Evolutionary conservation across 1,140 invertebrate genomes (phyloP).

Genomic region (Eciton burchellii): DNA sequence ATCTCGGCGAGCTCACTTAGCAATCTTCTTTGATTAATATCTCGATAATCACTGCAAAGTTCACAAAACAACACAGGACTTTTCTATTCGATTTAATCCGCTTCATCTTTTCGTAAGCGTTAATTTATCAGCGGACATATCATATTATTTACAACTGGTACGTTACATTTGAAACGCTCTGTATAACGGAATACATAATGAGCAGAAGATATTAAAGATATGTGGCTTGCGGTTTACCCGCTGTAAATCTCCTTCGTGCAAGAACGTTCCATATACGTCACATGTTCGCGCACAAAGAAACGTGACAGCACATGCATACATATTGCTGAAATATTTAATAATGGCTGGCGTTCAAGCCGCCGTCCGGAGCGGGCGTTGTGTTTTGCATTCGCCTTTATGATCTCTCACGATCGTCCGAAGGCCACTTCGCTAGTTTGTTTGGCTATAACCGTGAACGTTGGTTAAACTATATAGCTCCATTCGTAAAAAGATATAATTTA

Average conservation of each 20-base stretch:
- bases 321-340: slow-evolving; percentile 56
- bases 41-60: too few species aligned
- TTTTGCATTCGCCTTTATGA: slow-evolving; percentile 29
- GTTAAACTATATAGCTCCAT: slow-evolving; percentile 67
- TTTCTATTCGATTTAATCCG: background rate
- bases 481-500: slow-evolving; percentile 62
- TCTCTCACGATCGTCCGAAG: slow-evolving; percentile 32
- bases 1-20: too few species aligned
- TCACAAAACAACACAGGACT: too few species aligned
- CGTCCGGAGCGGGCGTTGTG: background rate
- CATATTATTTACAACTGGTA: too few species aligned
- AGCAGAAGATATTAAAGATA: background rate
- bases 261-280: background rate
- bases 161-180: too few species aligned
- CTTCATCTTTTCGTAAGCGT: background rate
- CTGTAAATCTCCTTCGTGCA: background rate
- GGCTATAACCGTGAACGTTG: slow-evolving; percentile 47
- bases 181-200: background rate
- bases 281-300: slow-evolving; percentile 9
- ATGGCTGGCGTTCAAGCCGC: background rate
- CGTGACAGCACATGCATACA: background rate
- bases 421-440: slow-evolving; percentile 50
- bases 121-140: background rate
- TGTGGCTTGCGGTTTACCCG: background rate
- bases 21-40: too few species aligned